These are phyloP conservation scores for Philonicus albiceps DNA, from an alignment of 2,888 invertebrate genomes.

Conservation along the genomic window DNA sequence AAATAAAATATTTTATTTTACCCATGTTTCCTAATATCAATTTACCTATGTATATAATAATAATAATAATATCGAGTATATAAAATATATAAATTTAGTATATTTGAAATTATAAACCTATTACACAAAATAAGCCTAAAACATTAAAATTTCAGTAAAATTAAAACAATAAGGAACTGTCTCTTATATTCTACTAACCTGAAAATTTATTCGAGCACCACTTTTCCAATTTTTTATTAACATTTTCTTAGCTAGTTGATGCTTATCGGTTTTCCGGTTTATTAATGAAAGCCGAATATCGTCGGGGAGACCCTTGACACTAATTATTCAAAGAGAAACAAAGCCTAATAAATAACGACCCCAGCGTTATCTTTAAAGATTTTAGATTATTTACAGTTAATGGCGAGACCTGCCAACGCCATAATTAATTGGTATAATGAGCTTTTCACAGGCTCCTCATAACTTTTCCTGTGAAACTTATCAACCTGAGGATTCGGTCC, in stretches of 20 bases:
- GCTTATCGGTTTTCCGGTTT: not conserved
- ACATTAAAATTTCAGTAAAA: not conserved
- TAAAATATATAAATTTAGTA: no score
- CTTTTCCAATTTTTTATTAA: not conserved
- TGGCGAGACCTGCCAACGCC: slow-evolving; percentile 23
- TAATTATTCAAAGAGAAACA: not conserved
- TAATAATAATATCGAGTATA: no score
- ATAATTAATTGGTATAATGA: slow-evolving; percentile 37
- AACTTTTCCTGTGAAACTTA: not conserved
- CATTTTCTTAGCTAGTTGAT: not conserved
- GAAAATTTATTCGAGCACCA: not conserved
- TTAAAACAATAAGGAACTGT: not conserved
- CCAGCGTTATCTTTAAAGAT: slow-evolving; percentile 28
- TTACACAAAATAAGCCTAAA: not conserved
- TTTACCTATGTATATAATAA: no score
- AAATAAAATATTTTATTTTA: no score
- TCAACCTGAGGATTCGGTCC: slow-evolving; percentile 7
- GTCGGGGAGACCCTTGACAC: not conserved
- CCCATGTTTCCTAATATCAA: no score
- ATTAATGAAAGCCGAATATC: slow-evolving; percentile 28
- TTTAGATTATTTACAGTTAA: slow-evolving; percentile 32
- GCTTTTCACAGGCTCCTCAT: slow-evolving; percentile 31
- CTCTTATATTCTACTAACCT: not conserved
- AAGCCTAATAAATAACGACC: slow-evolving; percentile 23
- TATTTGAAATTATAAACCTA: no score